A percentile compares a stretch with the other conserved stretches of the same genome.
Conservation (phyloP, 2,888 invertebrate genomes). For the Himalopsyche anomala region DNA sequence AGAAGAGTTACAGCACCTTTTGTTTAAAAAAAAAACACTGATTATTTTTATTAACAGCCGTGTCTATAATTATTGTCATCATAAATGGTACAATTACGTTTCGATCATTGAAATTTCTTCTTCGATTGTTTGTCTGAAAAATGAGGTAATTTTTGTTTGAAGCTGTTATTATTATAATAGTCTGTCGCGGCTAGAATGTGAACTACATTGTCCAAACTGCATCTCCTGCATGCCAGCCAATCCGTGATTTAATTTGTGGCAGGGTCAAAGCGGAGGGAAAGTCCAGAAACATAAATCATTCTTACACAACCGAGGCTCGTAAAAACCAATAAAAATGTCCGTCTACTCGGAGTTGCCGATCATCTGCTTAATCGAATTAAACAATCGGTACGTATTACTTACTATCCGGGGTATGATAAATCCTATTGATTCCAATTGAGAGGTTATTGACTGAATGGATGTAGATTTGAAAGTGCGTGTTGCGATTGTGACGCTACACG, state of each 20-base stretch:
- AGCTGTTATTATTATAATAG: too few relatives aligned
- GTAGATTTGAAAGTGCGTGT: not conserved
- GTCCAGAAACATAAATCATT: slow-evolving; percentile 59
- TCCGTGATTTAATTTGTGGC: slow-evolving; percentile 60
- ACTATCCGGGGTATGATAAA: slow-evolving; percentile 36
- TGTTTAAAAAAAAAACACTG: too few relatives aligned
- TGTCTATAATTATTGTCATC: too few relatives aligned
- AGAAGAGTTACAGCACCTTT: too few relatives aligned
- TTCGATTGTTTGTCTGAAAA: too few relatives aligned
- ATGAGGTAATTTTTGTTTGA: too few relatives aligned
- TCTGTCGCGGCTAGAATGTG: not conserved
- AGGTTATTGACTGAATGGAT: slow-evolving; percentile 40
- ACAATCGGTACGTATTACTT: slow-evolving; percentile 52
- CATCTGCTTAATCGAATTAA: slow-evolving; percentile 61
- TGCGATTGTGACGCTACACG: not conserved
- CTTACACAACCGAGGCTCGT: slow-evolving; percentile 57
- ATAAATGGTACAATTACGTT: too few relatives aligned
- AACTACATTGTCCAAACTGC: not conserved
- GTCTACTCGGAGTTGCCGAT: slow-evolving; percentile 44
- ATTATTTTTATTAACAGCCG: too few relatives aligned
- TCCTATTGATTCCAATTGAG: slow-evolving; percentile 45
- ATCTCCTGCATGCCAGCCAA: slow-evolving; percentile 9
- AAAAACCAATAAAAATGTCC: slow-evolving; percentile 59
- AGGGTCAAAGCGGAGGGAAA: slow-evolving; percentile 49
- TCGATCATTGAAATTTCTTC: too few relatives aligned